Conservation (phyloP, 2,113 vertebrate species). For the Engystomops pustulosus region DNA sequence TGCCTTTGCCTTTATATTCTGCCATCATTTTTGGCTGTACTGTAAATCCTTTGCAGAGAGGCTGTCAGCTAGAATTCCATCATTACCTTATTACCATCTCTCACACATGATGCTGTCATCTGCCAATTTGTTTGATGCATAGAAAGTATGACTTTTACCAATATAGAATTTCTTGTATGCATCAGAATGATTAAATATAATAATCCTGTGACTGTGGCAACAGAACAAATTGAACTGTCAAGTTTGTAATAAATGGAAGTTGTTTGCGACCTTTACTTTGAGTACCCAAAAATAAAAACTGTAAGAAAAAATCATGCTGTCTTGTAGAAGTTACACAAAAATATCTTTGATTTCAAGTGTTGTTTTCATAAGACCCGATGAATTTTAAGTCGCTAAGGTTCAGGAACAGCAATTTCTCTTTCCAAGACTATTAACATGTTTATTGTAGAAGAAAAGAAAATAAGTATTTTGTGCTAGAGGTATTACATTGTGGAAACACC, state of each 20-base stretch:
- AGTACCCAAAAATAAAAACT: neutral
- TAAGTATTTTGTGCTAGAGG: neutral
- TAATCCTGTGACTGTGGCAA: neutral
- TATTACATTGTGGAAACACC: neutral
- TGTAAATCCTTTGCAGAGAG: neutral
- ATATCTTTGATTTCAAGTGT: neutral
- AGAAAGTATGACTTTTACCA: neutral
- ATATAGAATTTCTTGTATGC: neutral
- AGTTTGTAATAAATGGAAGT: neutral
- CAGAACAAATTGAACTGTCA: neutral
- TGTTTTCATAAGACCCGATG: neutral
- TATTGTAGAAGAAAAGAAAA: conserved; percentile 9
- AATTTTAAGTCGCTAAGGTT: conserved; percentile 11
- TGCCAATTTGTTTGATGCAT: neutral
- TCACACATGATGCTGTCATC: neutral
- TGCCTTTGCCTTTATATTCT: no score
- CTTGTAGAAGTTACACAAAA: neutral
- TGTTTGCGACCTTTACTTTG: neutral
- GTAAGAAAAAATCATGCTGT: neutral
- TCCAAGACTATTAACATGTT: conserved; percentile 8
- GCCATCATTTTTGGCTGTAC: no score
- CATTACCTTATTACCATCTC: neutral
- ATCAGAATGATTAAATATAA: neutral
- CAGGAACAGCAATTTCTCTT: conserved; percentile 2
- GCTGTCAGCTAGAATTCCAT: neutral